A percentile compares a stretch with the other conserved stretches of the same genome.
These are phyloP conservation scores for Burhinus oedicnemus DNA, from an alignment of 2,113 vertebrate genomes.

Conservation along the genomic window DNA sequence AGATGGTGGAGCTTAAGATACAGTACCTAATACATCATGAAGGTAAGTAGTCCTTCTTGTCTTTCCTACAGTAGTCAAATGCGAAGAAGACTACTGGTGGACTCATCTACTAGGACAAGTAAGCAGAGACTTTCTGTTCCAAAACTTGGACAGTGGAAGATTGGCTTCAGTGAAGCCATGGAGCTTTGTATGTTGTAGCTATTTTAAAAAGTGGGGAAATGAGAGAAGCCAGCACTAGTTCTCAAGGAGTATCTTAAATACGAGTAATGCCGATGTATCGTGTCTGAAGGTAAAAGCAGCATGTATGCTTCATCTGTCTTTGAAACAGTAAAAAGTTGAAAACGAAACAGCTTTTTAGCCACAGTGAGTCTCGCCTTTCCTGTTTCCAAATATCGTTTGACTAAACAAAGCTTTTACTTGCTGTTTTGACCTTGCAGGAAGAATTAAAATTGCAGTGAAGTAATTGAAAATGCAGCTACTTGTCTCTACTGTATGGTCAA, in stretches of 20 bases:
- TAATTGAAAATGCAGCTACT: neutral
- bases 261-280: neutral
- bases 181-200: neutral
- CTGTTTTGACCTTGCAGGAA: neutral
- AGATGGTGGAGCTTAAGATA: neutral
- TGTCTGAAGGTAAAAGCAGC: neutral
- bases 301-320: neutral
- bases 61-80: neutral
- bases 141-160: neutral
- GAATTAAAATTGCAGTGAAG: neutral
- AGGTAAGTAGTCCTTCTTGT: neutral
- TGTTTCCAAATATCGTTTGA: constrained; percentile 45
- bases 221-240: neutral
- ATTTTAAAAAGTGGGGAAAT: neutral
- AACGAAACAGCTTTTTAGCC: neutral
- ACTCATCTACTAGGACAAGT: neutral
- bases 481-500: fast-evolving
- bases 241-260: neutral
- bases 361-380: neutral
- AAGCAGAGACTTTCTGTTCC: neutral
- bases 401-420: neutral
- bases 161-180: neutral
- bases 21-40: neutral
- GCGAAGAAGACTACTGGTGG: neutral
- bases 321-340: neutral